A percentile compares a stretch with the other conserved stretches of the same genome.
Conservation (phyloP, 2,888 invertebrate genomes). For the Podabrus alpinus region DNA sequence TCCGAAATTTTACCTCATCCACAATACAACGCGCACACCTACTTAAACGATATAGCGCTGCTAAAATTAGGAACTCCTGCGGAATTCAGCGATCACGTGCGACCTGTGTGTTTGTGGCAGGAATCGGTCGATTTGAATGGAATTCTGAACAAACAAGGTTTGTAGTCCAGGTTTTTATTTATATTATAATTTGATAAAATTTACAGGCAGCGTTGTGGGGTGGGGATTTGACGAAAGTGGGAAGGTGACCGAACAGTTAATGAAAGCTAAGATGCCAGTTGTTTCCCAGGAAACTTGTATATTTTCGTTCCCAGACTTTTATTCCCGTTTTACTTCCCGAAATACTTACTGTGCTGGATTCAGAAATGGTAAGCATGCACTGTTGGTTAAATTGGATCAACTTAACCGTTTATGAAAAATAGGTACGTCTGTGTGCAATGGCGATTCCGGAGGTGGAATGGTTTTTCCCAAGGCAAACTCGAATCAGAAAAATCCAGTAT, state of each 20-base stretch:
- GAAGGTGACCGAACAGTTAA: slow-evolving; percentile 62
- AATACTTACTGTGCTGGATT: slow-evolving; percentile 61
- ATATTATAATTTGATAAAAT: neutral
- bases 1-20: slow-evolving; percentile 46
- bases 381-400: too few relatives aligned
- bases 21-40: slow-evolving; percentile 45
- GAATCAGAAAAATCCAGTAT: too few relatives aligned
- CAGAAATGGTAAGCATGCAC: slow-evolving; percentile 49
- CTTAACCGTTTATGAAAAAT: neutral
- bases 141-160: slow-evolving; percentile 42
- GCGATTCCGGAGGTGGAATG: too few relatives aligned
- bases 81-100: slow-evolving; percentile 48
- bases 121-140: slow-evolving; percentile 35
- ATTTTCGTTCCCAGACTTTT: slow-evolving; percentile 65
- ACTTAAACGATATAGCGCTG: slow-evolving; percentile 49
- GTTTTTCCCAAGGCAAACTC: too few relatives aligned
- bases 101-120: slow-evolving; percentile 52
- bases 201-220: slow-evolving; percentile 50
- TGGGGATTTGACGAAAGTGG: slow-evolving; percentile 65
- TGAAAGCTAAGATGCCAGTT: slow-evolving; percentile 64
- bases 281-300: slow-evolving; percentile 64
- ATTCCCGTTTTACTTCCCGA: slow-evolving; percentile 62
- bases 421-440: slow-evolving; percentile 64
- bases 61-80: slow-evolving; percentile 43
- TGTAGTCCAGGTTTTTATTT: neutral